Base-by-base conservation (phyloP, 2,797 vertebrate species). In the Typhlichthys eigenmanni region DNA sequence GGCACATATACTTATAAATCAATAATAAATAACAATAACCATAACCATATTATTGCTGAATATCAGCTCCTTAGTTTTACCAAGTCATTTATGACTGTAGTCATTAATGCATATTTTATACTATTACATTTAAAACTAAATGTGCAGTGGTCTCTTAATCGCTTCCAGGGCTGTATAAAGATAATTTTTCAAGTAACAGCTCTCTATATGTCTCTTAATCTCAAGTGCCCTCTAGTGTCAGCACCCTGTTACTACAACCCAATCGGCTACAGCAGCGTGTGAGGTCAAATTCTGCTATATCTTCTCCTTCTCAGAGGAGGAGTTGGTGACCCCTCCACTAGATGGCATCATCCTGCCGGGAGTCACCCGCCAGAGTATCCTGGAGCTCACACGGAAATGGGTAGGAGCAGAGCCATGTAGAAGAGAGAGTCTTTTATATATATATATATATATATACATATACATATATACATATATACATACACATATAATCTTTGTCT, bases 321-420 rank as follows among this genome's bases (percentile, higher is more conserved):
- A 98, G 62, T 89, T 98, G 66, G 93, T 91, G 54, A 96, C 95
- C 0, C 94, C 95, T 58, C 95, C 95, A 11, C 90, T 96, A 79
- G 95, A 98, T 80, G 95, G 96, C 69, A 87, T 96, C 82, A 96
- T 97, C 69, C 93, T 97, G 57, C 95, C 95, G 29, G 96, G 96
- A 53, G 89, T 96, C 66, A 95, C 92, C 1, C 87, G 96, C 46
- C 94, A 90, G 82, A 95, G 95, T 81, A 91, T 98, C 66, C 80
- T 98, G 72, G 95, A 98, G 14, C 84, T 97, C 56, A 86, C 91
- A 13, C 66, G 14, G 3, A 55, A 81, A 12, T 96, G 95, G 95
- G 95, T 97, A 74, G 76, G 91, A 50, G 34, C 19, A 19, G 19
- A 19, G 19, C 19, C 19, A 19, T 19, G 13, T 38, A 24, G 43